Evolutionary conservation across 2,113 vertebrate genomes (phyloP), one percentile per base, ranked within the genome.

Genomic region (cattle (Bos taurus)): DNA sequence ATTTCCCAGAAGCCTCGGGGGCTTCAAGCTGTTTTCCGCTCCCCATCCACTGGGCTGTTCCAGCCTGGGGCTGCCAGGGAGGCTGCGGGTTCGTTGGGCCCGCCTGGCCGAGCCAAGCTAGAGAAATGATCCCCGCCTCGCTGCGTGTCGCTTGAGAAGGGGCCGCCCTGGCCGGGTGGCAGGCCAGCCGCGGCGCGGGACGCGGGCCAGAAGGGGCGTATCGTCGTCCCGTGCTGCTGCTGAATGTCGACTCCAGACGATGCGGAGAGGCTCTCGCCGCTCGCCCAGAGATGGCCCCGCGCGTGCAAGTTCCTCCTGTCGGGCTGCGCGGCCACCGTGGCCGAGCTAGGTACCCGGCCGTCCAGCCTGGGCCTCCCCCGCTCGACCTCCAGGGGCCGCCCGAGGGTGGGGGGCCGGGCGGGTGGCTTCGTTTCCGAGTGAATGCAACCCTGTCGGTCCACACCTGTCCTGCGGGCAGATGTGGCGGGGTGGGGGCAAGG

Each of bases 261-360:
- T 91, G 98, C 98, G 94, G 97, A 99, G 93, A 98, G 95, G 88
- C 95, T 92, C 48, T 88, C 98, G 88, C 94, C 98, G 64, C 97
- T 98, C n/a, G 85, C 96, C 92, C 98, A 98, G 97, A 98, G 98
- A 98, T 99, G 99, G 99, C 99, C 99, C 90, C 98, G 98, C 92
- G 97, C 97, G 95, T 99, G 98, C 99, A 99, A 99, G 98, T 99
- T 99, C 98, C 95, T 98, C 23, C 98, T 99, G 94, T 99, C 99
- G 71, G 99, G 99, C 97, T 99, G 99, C 96, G 99, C 99, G 48
- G 99, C 99, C 30, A 97, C 98, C 90, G 99, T 99, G 98, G 99
- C 99, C 97, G 99, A 99, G 99, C 98, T 99, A 99, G 99, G 99
- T 99, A 99, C 91, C 94, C 52, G 57, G 92, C 48, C 50, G 77